Conservation (phyloP, 2,797 vertebrate genomes). For the Heteromormyrus szaboi region DNA sequence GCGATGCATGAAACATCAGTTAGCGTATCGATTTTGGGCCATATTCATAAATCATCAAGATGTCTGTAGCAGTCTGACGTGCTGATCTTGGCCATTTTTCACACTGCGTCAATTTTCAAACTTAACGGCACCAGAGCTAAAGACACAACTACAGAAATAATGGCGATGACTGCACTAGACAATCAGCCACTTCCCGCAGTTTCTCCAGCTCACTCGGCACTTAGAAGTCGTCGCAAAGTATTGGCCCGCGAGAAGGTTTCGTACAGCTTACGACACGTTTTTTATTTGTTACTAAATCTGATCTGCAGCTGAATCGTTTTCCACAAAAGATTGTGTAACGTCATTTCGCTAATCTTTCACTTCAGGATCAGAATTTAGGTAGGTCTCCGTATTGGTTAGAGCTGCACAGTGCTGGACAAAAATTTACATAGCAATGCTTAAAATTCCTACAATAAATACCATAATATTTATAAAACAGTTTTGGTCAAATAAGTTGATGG, state of each 20-base stretch:
- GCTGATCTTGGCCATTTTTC: neutral
- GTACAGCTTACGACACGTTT: neutral
- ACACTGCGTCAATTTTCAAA: neutral
- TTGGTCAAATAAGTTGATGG: neutral
- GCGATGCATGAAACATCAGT: neutral
- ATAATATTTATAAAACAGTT: neutral
- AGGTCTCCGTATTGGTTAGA: neutral
- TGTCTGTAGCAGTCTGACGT: neutral
- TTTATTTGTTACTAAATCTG: neutral
- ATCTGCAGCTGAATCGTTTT: neutral
- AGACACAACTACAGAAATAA: neutral
- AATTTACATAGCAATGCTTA: neutral
- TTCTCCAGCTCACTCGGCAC: neutral
- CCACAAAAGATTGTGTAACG: neutral
- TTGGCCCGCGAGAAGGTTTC: neutral
- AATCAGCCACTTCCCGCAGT: neutral
- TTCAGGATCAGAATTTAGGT: neutral
- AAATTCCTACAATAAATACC: neutral
- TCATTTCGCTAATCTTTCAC: neutral
- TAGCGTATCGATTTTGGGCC: neutral
- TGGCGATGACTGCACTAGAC: neutral
- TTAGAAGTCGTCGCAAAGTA: neutral
- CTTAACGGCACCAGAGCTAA: neutral
- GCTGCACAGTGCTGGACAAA: neutral
- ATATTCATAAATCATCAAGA: neutral